Evolutionary conservation across 1,140 invertebrate species (phyloP).

Genomic region (Bombus waltoni): DNA sequence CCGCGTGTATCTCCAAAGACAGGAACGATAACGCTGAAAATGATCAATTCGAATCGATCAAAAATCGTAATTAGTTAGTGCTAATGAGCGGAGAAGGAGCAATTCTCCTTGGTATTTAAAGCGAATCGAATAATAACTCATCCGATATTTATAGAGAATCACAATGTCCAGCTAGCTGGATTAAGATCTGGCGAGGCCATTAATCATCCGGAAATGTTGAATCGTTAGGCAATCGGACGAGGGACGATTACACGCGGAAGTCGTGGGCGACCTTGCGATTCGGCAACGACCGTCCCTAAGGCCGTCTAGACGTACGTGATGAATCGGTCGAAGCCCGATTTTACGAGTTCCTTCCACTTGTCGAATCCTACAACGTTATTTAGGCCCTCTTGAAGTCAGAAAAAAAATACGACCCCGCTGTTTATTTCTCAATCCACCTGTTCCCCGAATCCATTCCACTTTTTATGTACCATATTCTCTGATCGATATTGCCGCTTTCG

Average conservation of each 20-base stretch:
- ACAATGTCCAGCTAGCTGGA: background rate
- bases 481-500: background rate
- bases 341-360: background rate
- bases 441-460: background rate
- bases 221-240: conserved; percentile 11
- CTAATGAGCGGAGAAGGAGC: background rate
- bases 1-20: background rate
- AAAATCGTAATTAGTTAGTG: background rate
- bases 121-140: background rate
- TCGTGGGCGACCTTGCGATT: conserved; percentile 28
- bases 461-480: background rate
- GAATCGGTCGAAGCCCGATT: conserved; percentile 5
- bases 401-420: background rate
- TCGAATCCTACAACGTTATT: background rate
- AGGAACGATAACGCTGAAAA: background rate
- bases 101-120: background rate
- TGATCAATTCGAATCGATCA: background rate
- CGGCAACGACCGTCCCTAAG: conserved; percentile 29
- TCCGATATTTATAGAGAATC: background rate
- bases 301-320: conserved; percentile 28
- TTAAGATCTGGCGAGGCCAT: background rate
- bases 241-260: conserved; percentile 1
- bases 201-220: background rate
- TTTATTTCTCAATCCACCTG: background rate
- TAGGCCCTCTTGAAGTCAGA: background rate